These are phyloP conservation scores for Hyles lineata DNA, from an alignment of 2,888 invertebrate species.

Conservation along the genomic window DNA sequence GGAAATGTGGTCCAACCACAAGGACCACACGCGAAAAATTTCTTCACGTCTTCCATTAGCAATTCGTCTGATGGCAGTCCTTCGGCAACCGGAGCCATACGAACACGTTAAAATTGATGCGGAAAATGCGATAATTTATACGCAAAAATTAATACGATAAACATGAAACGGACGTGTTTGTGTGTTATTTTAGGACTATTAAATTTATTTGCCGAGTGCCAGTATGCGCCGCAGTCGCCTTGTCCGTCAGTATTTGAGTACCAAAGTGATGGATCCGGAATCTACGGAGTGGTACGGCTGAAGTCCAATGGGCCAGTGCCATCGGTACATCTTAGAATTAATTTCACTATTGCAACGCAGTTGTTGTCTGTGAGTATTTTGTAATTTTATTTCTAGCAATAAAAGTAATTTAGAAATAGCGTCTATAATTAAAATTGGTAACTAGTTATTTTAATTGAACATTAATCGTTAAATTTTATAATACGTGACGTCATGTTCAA, in stretches of 20 bases:
- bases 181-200: conserved; percentile 46
- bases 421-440: too few species aligned
- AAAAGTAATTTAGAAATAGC: too few species aligned
- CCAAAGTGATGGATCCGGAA: conserved; percentile 53
- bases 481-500: not conserved
- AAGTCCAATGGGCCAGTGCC: conserved; percentile 53
- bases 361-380: conserved; percentile 58
- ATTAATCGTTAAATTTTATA: not conserved
- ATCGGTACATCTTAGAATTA: conserved; percentile 53
- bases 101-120: conserved; percentile 45
- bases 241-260: conserved; percentile 69
- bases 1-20: not conserved
- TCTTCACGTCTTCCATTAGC: conserved; percentile 10
- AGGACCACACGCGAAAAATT: conserved; percentile 16
- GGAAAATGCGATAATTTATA: conserved; percentile 38
- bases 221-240: conserved; percentile 58
- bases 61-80: conserved; percentile 46
- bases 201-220: conserved; percentile 51
- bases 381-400: not conserved
- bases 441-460: too few species aligned
- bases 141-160: conserved; percentile 41
- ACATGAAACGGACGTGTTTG: conserved; percentile 49
- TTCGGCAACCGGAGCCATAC: conserved; percentile 47
- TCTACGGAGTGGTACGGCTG: conserved; percentile 61
- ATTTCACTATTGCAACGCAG: conserved; percentile 64